Evolutionary conservation across 2,888 invertebrate genomes (phyloP).

Genomic region (Aproaerema taeniolella): DNA sequence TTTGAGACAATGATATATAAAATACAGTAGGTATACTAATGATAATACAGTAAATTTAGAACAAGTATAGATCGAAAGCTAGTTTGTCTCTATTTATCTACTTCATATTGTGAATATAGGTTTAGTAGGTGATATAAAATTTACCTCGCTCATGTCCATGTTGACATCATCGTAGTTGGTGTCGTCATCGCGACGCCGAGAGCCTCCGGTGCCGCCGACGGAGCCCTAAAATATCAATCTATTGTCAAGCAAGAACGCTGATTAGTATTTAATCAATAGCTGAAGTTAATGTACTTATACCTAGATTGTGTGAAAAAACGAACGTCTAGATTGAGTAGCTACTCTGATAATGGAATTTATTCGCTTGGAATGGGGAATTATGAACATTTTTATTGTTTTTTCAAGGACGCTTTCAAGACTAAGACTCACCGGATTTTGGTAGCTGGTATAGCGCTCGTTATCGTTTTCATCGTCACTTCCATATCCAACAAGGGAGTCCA

Average conservation of each 20-base stretch:
- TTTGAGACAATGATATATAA: conserved; percentile 18
- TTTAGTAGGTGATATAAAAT: conserved; percentile 1
- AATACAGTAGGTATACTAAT: conserved; percentile 14
- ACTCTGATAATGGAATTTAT: too few species aligned
- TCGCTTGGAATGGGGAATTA: neutral
- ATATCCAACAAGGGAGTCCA: conserved; percentile 88
- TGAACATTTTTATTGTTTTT: neutral
- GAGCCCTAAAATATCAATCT: conserved; percentile 75
- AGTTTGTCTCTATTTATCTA: conserved; percentile 5
- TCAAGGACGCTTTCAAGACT: conserved; percentile 31
- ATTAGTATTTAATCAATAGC: conserved; percentile 52
- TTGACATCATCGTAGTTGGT: conserved; percentile 86
- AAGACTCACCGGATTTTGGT: conserved; percentile 52
- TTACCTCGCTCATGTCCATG: conserved; percentile 88
- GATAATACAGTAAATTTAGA: conserved; percentile 13
- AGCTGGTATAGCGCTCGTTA: conserved; percentile 48
- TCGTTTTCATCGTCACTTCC: conserved; percentile 88
- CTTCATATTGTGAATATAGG: neutral
- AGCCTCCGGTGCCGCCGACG: conserved; percentile 31
- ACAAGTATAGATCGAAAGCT: conserved; percentile 6
- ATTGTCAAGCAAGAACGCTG: conserved; percentile 79
- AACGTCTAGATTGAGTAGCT: too few species aligned
- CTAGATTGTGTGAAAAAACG: too few species aligned
- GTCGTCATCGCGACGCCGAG: conserved; percentile 71
- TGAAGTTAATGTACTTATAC: too few species aligned